Base-by-base conservation (phyloP, 92 coral and sea anemone species). In the Bergia puertoricense region DNA sequence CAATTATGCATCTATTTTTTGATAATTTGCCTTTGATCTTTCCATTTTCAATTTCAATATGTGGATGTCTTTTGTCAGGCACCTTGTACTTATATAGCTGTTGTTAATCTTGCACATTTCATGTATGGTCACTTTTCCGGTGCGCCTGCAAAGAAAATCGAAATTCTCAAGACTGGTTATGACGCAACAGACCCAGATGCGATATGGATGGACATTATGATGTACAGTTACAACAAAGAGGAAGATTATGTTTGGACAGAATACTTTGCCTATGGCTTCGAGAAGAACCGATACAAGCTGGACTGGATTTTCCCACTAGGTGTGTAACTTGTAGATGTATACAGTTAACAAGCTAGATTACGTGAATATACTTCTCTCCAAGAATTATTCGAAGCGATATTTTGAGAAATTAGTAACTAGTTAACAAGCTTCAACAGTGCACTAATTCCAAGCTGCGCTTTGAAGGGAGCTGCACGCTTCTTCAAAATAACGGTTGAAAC, bases 251-350 rank as follows among this genome's bases (percentile, higher is more conserved):
- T 77, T 43, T 75, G 82, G 92, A 79, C 81, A 1, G 82, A 79
- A 40, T 90, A 67, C 39, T 78, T 46, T 51, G 82, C 67, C 10
- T 90, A 50, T 39, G 88, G 88, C 8, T 71, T 90, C 41, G 92
- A 90, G 20, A 90, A 90, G 44, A 85, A 85, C 59, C 92, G 92
- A 8, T 90, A 90, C 86, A 90, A 85, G 75, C 30, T 39, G 22
- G 92, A 90, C 77, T 90, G 92, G 89, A 86, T 90, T 41, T 90
- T 90, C 42, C 92, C 92, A 30, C 46, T 90, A 50, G 92, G 92
- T 90, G 45, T 13, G 80, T 76, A 42, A 40, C n/a, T 20, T 66
- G 36, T 66, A 66, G 1, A 20, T 4, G 36, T 23, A 30, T 30
- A 20, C 6, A 18, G 36, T 20, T 66, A 7, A 13, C 4, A 18